phyloP scores from a whole-genome alignment of 2,797 vertebrate genomes.

The Carapus acus region DNA sequence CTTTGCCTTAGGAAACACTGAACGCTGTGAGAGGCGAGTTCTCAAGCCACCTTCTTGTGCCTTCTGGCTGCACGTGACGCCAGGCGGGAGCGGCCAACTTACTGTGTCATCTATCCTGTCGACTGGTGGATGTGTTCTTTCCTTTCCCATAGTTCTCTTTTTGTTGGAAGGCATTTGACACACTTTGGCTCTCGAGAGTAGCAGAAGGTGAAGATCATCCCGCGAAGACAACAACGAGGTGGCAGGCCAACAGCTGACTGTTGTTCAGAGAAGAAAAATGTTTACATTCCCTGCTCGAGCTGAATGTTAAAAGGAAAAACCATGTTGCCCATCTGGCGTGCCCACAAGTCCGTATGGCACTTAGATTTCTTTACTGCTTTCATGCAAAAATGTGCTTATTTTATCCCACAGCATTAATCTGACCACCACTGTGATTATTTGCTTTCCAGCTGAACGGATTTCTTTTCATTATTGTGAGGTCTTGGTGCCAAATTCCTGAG shows the following conservation, averaged over 20 bases:
- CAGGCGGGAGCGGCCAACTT: conserved; percentile 1
- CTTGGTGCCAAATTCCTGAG: too few species aligned
- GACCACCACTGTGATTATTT: too few species aligned
- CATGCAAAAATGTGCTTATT: too few species aligned
- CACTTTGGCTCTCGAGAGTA: conserved; percentile 19
- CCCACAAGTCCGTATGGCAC: conserved; percentile 13
- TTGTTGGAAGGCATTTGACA: conserved; percentile 14
- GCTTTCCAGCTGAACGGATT: too few species aligned
- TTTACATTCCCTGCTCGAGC: conserved; percentile 37
- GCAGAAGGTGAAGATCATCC: conserved; percentile 12
- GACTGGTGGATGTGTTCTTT: conserved; percentile 14
- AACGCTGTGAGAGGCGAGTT: too few species aligned
- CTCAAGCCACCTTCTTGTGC: background rate
- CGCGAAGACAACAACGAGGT: conserved; percentile 5
- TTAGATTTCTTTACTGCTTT: too few species aligned
- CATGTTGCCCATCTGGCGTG: conserved; percentile 8
- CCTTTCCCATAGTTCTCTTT: conserved; percentile 14
- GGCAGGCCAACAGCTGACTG: conserved; percentile 30
- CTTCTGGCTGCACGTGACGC: background rate
- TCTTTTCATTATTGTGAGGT: too few species aligned
- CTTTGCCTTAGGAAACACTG: background rate
- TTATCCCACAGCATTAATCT: too few species aligned
- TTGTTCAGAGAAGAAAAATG: conserved; percentile 24
- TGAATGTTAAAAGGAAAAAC: conserved; percentile 22
- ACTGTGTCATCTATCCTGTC: conserved; percentile 10